Conservation (phyloP, 2,113 vertebrate genomes). For the Hiodon alosoides region DNA sequence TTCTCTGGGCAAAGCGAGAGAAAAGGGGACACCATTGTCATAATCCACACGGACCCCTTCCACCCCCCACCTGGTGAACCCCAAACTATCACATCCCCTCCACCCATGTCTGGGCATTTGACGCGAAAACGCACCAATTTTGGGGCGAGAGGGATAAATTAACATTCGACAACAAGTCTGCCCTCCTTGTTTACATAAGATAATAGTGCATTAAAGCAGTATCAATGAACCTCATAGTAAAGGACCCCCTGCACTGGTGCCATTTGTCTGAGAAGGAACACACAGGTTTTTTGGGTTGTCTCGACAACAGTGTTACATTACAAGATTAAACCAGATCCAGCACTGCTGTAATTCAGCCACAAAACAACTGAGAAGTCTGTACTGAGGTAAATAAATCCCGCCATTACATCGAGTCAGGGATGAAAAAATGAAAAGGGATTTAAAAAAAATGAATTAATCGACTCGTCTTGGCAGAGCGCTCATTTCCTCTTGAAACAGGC, state of each 20-base stretch:
- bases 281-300: background rate
- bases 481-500: constrained; percentile 39
- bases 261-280: constrained; percentile 26
- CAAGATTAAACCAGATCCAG: background rate
- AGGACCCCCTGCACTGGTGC: constrained; percentile 24
- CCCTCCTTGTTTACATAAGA: constrained; percentile 55
- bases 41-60: constrained; percentile 61
- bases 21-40: constrained; percentile 60
- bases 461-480: constrained; percentile 38
- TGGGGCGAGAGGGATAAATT: constrained; percentile 57
- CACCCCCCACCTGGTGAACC: constrained; percentile 27
- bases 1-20: constrained; percentile 35
- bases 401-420: constrained; percentile 31
- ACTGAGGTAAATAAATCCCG: constrained; percentile 27
- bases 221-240: constrained; percentile 28
- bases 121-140: constrained; percentile 57
- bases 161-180: constrained; percentile 57
- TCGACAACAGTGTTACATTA: background rate
- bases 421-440: constrained; percentile 38
- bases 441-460: constrained; percentile 45
- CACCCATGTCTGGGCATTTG: constrained; percentile 55
- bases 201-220: constrained; percentile 30
- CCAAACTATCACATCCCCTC: constrained; percentile 39
- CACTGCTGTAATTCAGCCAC: constrained; percentile 25
- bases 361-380: constrained; percentile 36